These are phyloP conservation scores for Pemphredon lugubris DNA, from an alignment of 2,888 invertebrate species.

Conservation along the genomic window DNA sequence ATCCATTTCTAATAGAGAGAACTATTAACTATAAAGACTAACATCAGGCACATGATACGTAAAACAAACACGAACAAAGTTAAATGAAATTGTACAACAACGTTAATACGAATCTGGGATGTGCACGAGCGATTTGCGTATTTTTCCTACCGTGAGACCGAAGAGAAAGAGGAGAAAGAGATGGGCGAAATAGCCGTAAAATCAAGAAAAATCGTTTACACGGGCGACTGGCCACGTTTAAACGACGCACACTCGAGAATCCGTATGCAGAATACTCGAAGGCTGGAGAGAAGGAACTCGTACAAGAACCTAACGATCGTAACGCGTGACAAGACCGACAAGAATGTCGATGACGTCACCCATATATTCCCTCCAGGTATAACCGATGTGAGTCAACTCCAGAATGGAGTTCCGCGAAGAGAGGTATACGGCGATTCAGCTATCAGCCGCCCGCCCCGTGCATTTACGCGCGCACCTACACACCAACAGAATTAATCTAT, in stretches of 20 bases:
- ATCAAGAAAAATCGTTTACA: too few relatives aligned
- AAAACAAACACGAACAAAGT: too few relatives aligned
- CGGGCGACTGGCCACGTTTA: too few relatives aligned
- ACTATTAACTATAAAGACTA: too few relatives aligned
- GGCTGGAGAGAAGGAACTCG: constrained; percentile 50
- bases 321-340: constrained; percentile 57
- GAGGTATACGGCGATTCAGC: constrained; percentile 9
- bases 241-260: constrained; percentile 23
- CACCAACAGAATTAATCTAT: constrained; percentile 17
- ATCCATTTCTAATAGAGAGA: too few relatives aligned
- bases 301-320: constrained; percentile 63
- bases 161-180: background rate
- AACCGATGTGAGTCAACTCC: constrained; percentile 37
- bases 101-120: too few relatives aligned
- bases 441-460: background rate
- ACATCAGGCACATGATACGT: too few relatives aligned
- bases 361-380: constrained; percentile 40
- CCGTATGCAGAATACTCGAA: constrained; percentile 45
- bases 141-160: too few relatives aligned
- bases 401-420: constrained; percentile 26
- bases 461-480: background rate
- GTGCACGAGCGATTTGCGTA: too few relatives aligned
- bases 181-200: too few relatives aligned
- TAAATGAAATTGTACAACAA: too few relatives aligned
- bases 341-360: constrained; percentile 65